Conservation (phyloP, 2,797 vertebrate species). For the Chrysocyon brachyurus region DNA sequence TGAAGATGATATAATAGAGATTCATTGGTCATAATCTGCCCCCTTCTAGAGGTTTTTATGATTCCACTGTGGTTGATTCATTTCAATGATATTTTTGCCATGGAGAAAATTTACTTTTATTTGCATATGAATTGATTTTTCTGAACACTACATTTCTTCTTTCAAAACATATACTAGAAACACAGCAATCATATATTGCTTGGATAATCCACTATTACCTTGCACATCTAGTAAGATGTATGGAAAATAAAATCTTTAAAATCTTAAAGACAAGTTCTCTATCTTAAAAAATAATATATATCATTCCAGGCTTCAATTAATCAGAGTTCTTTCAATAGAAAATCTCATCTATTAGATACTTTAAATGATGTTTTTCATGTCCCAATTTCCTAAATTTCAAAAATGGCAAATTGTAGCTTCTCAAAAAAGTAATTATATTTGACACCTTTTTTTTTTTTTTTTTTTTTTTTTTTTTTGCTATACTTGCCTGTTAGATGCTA, state of each 20-base stretch:
- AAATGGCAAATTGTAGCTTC: background rate
- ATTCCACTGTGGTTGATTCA: background rate
- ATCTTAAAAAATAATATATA: background rate
- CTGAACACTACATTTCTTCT: background rate
- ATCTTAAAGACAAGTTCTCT: background rate
- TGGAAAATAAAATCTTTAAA: background rate
- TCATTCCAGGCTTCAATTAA: background rate
- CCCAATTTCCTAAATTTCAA: background rate
- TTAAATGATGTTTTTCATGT: background rate
- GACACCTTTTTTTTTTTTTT: background rate
- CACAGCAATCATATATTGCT: background rate
- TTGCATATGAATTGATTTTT: background rate
- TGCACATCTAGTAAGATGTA: background rate
- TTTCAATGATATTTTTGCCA: background rate
- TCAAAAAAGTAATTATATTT: background rate
- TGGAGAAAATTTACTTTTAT: background rate
- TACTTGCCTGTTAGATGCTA: background rate
- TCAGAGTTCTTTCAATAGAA: background rate
- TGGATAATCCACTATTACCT: background rate
- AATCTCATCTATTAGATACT: background rate
- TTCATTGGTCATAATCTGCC: background rate
- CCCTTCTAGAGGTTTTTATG: background rate
- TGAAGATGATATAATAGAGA: background rate
- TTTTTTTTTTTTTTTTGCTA: background rate
- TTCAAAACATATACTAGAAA: background rate